Evolutionary conservation across 2,113 vertebrate species (phyloP).

Genomic region (Salminus brasiliensis): DNA sequence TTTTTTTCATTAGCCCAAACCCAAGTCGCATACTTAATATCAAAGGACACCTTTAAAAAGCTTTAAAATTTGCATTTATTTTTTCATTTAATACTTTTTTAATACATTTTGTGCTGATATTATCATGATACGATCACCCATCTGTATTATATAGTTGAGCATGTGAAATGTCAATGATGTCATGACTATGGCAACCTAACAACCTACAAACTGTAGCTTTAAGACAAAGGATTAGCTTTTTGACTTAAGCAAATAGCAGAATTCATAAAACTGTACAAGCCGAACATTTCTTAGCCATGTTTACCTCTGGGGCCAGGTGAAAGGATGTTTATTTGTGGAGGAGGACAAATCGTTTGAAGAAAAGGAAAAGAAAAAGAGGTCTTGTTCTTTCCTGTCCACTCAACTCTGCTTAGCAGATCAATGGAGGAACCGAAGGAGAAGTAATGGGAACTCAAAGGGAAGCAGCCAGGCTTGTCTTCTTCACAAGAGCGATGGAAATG

Average conservation of each 20-base stretch:
- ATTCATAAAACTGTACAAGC: not conserved
- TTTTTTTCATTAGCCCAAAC: too few relatives aligned
- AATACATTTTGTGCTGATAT: too few relatives aligned
- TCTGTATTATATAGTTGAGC: not conserved
- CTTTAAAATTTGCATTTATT: too few relatives aligned
- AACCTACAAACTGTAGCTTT: not conserved
- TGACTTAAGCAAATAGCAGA: not conserved
- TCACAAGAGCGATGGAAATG: slow-evolving; percentile 45
- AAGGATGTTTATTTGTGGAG: not conserved
- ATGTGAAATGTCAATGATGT: not conserved
- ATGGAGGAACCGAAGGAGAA: slow-evolving; percentile 40
- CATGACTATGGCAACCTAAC: not conserved
- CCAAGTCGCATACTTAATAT: too few relatives aligned
- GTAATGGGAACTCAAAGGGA: slow-evolving; percentile 34
- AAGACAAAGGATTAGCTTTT: not conserved
- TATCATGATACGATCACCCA: not conserved
- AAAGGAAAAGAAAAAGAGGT: not conserved
- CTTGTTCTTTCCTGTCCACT: slow-evolving; percentile 9
- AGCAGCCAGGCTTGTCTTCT: slow-evolving; percentile 22
- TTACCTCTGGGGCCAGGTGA: not conserved
- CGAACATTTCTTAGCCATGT: too few relatives aligned
- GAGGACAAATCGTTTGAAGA: slow-evolving; percentile 6
- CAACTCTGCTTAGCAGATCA: slow-evolving; percentile 41
- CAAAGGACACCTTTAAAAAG: too few relatives aligned
- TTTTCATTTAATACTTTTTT: too few relatives aligned